Conservation (phyloP, 2,888 invertebrate genomes). For the Volucella bombylans region DNA sequence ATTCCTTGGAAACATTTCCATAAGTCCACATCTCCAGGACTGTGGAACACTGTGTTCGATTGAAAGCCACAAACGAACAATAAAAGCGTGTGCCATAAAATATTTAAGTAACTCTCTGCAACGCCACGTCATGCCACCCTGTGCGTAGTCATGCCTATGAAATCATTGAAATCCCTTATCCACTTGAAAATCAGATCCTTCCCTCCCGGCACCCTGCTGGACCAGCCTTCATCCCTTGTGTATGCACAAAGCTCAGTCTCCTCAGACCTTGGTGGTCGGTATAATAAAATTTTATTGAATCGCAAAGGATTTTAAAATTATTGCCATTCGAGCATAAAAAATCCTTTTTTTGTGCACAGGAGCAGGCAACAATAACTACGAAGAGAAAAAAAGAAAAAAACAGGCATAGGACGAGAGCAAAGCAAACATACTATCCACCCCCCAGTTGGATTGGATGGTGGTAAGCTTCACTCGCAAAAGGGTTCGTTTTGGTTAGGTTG, state of each 20-base stretch:
- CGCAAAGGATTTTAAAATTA: slow-evolving; percentile 82
- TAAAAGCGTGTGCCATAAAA: slow-evolving; percentile 58
- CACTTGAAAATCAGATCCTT: slow-evolving; percentile 63
- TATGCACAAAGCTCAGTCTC: slow-evolving; percentile 63
- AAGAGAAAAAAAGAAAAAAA: slow-evolving; percentile 15
- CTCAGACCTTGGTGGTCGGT: slow-evolving; percentile 62
- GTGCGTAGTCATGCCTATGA: slow-evolving; percentile 54
- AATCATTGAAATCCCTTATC: slow-evolving; percentile 62
- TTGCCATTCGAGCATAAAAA: slow-evolving; percentile 80
- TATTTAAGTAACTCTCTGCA: slow-evolving; percentile 33
- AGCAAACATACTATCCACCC: slow-evolving; percentile 20
- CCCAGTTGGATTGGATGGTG: slow-evolving; percentile 5
- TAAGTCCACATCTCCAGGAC: slow-evolving; percentile 21
- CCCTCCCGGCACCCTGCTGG: neutral
- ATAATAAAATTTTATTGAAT: slow-evolving; percentile 82
- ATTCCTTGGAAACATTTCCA: slow-evolving; percentile 16
- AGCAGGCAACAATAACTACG: neutral
- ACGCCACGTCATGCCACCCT: neutral
- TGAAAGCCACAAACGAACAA: slow-evolving; percentile 65
- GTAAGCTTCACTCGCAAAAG: slow-evolving; percentile 35
- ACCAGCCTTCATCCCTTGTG: neutral
- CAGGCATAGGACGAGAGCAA: slow-evolving; percentile 18
- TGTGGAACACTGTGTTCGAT: slow-evolving; percentile 20
- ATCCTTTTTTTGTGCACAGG: slow-evolving; percentile 67
- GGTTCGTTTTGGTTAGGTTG: slow-evolving; percentile 15